Percentiles rank a stretch among this genome's conserved stretches.
These are phyloP conservation scores for Dusona sp. DNA, from an alignment of 2,888 invertebrate species.

Conservation along the genomic window DNA sequence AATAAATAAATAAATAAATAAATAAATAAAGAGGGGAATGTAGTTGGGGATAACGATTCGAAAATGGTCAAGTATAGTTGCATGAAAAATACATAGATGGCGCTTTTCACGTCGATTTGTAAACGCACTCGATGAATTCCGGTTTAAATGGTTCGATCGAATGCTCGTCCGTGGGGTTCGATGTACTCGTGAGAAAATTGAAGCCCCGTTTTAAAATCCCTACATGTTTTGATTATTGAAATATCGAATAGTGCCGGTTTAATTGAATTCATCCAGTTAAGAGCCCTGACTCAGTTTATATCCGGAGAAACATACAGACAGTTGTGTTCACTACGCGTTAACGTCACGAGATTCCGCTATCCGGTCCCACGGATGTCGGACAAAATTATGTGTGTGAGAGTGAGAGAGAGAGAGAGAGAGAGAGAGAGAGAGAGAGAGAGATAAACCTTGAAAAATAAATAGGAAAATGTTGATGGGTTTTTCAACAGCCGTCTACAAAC, in stretches of 20 bases:
- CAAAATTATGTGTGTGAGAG: neutral
- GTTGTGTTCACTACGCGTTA: too few species aligned
- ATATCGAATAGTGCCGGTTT: neutral
- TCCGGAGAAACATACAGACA: slow-evolving; percentile 6
- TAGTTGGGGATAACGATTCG: slow-evolving; percentile 19
- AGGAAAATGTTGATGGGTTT: neutral
- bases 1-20: too few species aligned
- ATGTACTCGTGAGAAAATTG: neutral
- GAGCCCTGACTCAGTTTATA: neutral
- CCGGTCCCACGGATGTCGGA: slow-evolving; percentile 65
- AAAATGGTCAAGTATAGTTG: slow-evolving; percentile 29
- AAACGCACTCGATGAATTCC: neutral
- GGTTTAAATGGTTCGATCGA: neutral
- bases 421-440: neutral
- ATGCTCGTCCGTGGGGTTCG: neutral
- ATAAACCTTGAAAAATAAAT: neutral
- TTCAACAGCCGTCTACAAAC: neutral
- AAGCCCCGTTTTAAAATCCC: neutral
- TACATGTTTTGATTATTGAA: neutral
- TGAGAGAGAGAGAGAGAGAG: neutral
- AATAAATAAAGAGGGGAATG: too few species aligned
- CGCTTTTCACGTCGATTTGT: neutral
- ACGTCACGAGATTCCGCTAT: slow-evolving; percentile 22
- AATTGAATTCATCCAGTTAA: neutral
- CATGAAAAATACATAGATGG: neutral